These are phyloP conservation scores for Ricordea florida DNA, from an alignment of 92 coral and sea anemone genomes.

Conservation along the genomic window DNA sequence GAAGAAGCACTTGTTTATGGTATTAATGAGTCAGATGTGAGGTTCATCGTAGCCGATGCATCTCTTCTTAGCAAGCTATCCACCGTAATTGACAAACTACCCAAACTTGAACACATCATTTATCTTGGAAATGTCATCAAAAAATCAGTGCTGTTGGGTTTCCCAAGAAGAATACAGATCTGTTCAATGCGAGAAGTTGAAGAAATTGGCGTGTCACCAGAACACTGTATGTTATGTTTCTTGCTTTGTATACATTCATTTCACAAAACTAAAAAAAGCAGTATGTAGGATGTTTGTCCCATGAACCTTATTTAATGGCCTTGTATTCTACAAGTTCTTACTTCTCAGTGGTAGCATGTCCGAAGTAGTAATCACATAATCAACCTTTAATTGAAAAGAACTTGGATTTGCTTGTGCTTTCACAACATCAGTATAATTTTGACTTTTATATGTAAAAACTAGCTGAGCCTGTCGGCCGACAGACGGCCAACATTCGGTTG, in stretches of 20 bases:
- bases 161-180: slow-evolving; percentile 72
- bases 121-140: slow-evolving; percentile 81
- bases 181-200: slow-evolving; percentile 88
- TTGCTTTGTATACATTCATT: neutral
- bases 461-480: too few species aligned
- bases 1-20: slow-evolving; percentile 92
- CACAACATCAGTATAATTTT: too few species aligned
- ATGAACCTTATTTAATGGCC: too few species aligned
- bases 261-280: neutral
- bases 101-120: slow-evolving; percentile 74
- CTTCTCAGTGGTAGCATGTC: too few species aligned
- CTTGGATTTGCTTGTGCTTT: too few species aligned
- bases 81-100: slow-evolving; percentile 61
- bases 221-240: slow-evolving; percentile 55
- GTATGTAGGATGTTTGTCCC: neutral
- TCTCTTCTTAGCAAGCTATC: slow-evolving; percentile 80
- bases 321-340: too few species aligned
- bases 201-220: slow-evolving; percentile 80
- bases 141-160: slow-evolving; percentile 61
- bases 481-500: too few species aligned
- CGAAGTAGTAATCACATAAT: too few species aligned
- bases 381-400: too few species aligned
- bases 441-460: too few species aligned
- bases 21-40: slow-evolving; percentile 89
- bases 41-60: slow-evolving; percentile 85